A percentile compares a stretch with the other conserved stretches of the same genome.
Conservation (phyloP, 2,113 vertebrate genomes). For the Mastomys coucha region DNA sequence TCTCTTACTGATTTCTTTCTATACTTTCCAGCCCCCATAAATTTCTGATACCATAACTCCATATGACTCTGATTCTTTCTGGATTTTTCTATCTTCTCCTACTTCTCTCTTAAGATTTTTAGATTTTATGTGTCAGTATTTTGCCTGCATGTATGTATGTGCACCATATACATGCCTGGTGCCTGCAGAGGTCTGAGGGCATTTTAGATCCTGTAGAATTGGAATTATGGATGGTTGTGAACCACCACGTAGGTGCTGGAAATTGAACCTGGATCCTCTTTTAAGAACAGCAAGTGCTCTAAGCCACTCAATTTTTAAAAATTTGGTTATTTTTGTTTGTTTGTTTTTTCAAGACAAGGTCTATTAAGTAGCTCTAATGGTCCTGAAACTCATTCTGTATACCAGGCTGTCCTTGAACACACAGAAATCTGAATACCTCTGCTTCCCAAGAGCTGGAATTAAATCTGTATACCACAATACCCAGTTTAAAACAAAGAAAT, state of each 20-base stretch:
- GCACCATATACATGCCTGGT: not conserved
- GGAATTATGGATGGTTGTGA: not conserved
- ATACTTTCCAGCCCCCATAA: not conserved
- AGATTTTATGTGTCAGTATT: not conserved
- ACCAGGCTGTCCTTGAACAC: not conserved
- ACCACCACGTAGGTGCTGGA: not conserved
- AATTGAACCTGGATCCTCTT: not conserved
- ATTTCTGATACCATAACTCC: not conserved
- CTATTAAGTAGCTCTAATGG: not conserved
- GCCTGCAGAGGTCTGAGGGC: not conserved
- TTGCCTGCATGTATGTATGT: not conserved
- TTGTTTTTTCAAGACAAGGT: not conserved
- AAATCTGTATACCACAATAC: not conserved
- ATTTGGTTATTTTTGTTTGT: not conserved
- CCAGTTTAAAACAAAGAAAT: not conserved
- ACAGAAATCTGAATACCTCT: not conserved
- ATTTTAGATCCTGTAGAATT: not conserved
- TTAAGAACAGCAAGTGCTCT: not conserved
- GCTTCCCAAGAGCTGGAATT: not conserved
- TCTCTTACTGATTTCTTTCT: not conserved
- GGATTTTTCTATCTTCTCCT: not conserved
- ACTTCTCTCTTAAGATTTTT: not conserved
- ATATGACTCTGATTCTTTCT: not conserved
- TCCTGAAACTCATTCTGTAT: not conserved
- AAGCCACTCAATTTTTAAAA: not conserved